Conservation (phyloP, 2,113 vertebrate genomes). For the Galemys pyrenaicus region DNA sequence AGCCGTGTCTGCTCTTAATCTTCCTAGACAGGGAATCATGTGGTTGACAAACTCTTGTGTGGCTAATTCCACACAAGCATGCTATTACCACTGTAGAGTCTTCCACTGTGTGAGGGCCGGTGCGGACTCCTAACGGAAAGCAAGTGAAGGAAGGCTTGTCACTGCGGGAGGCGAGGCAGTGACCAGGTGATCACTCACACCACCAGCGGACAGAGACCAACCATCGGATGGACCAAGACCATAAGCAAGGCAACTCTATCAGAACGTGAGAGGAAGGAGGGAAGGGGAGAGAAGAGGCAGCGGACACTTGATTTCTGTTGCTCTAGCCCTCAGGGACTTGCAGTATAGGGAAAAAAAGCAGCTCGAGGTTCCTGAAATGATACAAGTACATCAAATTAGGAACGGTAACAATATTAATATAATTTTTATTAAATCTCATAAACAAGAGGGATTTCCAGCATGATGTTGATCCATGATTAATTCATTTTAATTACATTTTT, state of each 20-base stretch:
- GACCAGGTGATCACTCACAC: neutral
- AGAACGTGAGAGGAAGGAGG: neutral
- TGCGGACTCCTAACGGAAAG: neutral
- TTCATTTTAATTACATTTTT: constrained; percentile 70
- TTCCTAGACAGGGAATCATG: neutral
- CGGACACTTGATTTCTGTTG: neutral
- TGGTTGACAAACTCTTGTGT: neutral
- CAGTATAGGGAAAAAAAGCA: neutral
- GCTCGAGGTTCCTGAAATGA: constrained; percentile 41
- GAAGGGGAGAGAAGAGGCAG: neutral
- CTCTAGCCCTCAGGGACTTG: neutral
- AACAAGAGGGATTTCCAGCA: constrained; percentile 56
- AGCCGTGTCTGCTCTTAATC: neutral
- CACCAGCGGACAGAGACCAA: neutral
- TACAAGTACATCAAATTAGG: constrained; percentile 30
- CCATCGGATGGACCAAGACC: neutral
- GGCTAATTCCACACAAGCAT: neutral
- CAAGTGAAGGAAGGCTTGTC: neutral
- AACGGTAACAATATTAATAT: constrained; percentile 49
- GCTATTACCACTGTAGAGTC: neutral
- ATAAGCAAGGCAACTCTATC: neutral
- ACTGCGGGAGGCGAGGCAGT: neutral
- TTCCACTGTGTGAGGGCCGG: neutral
- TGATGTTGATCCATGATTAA: constrained; percentile 64
- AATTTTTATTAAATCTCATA: constrained; percentile 65